phyloP scores from a whole-genome alignment of 1,140 invertebrate species.

The Galleria mellonella region DNA sequence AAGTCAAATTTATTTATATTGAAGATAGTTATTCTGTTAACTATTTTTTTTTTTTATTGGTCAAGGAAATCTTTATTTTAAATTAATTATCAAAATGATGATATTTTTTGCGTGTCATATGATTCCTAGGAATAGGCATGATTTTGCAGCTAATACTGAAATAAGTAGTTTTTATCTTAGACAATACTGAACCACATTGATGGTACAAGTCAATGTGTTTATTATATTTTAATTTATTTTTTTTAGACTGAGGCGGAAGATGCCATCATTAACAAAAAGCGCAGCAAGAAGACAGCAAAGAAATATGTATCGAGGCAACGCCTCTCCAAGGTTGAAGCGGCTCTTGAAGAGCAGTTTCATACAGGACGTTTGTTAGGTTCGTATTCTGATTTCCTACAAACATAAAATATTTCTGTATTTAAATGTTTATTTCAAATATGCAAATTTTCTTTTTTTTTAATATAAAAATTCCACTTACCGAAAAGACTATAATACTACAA shows the following conservation, averaged over 20 bases:
- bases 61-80: no score
- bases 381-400: background rate
- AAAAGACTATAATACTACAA: no score
- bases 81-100: conserved; percentile 32
- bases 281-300: conserved; percentile 93
- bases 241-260: conserved; percentile 94
- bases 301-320: conserved; percentile 96
- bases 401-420: no score
- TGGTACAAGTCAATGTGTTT: background rate
- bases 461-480: no score
- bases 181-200: background rate
- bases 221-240: conserved; percentile 11
- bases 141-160: conserved; percentile 15
- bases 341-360: conserved; percentile 96
- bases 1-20: no score
- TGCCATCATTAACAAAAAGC: conserved; percentile 93
- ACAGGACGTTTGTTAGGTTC: conserved; percentile 94
- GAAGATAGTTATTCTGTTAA: no score
- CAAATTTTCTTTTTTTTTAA: no score
- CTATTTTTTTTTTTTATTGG: no score
- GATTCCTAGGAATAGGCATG: conserved; percentile 14
- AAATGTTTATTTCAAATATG: no score
- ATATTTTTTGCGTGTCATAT: conserved; percentile 55
- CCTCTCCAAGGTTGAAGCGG: conserved; percentile 93
- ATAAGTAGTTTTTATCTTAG: conserved; percentile 1